Evolutionary conservation across 2,888 invertebrate species (phyloP).

Genomic region (Papilio protenor): DNA sequence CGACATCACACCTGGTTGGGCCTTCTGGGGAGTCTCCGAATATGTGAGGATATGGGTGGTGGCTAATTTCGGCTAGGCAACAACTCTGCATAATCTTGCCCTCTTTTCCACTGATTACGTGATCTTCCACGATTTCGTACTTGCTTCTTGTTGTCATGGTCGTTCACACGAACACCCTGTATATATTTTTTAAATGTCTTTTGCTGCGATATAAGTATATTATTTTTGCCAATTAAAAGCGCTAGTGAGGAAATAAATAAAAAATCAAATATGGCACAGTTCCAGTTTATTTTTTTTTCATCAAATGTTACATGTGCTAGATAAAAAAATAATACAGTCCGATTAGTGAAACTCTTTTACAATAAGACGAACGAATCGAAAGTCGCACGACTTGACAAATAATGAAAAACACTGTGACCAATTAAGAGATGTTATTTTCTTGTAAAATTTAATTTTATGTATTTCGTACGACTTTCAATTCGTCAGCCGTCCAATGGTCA

Average conservation of each 20-base stretch:
- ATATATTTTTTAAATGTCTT: too few relatives aligned
- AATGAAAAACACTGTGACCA: conserved; percentile 5
- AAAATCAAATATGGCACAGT: conserved; percentile 77
- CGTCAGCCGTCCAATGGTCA: conserved; percentile 12
- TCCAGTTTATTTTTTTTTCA: conserved; percentile 79
- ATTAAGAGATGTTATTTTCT: conserved; percentile 8
- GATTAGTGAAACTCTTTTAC: conserved; percentile 77
- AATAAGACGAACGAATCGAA: conserved; percentile 50
- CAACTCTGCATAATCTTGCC: too few relatives aligned
- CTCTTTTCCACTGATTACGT: too few relatives aligned
- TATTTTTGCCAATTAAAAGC: neutral
- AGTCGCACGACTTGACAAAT: conserved; percentile 19
- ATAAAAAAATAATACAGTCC: conserved; percentile 84
- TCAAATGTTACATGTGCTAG: conserved; percentile 79
- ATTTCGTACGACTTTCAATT: conserved; percentile 36
- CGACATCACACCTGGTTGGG: too few relatives aligned
- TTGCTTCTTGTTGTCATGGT: too few relatives aligned
- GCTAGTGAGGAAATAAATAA: conserved; percentile 53
- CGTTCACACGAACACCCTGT: too few relatives aligned
- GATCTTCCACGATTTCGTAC: too few relatives aligned
- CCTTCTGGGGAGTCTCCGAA: too few relatives aligned
- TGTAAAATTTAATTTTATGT: conserved; percentile 7
- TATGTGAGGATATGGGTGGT: too few relatives aligned
- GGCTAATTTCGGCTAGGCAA: too few relatives aligned
- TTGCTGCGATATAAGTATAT: too few relatives aligned